Evolutionary conservation across 2,888 invertebrate species (phyloP).

Genomic region (Leptinotarsa haldemani): DNA sequence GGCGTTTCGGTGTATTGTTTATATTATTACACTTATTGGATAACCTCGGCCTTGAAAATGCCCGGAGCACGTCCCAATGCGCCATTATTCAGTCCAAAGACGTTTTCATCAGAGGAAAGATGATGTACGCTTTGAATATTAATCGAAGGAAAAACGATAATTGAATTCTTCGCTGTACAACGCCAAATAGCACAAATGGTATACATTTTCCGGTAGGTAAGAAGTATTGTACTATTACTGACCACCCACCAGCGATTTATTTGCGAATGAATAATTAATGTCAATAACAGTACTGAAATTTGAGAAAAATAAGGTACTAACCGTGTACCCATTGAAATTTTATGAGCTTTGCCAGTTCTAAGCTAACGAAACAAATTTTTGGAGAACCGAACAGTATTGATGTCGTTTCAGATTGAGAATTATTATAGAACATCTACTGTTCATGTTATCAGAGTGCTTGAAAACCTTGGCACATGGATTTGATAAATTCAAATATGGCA

Average conservation of each 20-base stretch:
- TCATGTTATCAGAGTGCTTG: too few relatives aligned
- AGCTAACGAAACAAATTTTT: too few relatives aligned
- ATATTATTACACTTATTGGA: constrained; percentile 20
- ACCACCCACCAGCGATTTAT: background rate
- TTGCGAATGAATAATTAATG: background rate
- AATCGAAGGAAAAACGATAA: constrained; percentile 13
- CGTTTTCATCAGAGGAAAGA: constrained; percentile 22
- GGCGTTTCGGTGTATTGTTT: constrained; percentile 11
- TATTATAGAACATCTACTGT: too few relatives aligned
- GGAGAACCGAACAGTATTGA: too few relatives aligned
- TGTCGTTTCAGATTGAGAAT: too few relatives aligned
- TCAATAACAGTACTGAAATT: too few relatives aligned
- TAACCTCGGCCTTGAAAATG: constrained; percentile 18
- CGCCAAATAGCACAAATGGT: background rate
- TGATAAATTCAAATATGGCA: too few relatives aligned
- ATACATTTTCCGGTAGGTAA: background rate
- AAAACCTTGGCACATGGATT: too few relatives aligned
- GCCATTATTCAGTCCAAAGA: constrained; percentile 24
- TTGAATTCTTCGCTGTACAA: background rate
- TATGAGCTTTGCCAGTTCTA: too few relatives aligned
- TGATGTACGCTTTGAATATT: constrained; percentile 20
- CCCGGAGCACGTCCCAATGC: constrained; percentile 1
- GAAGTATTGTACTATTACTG: background rate
- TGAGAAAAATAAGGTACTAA: too few relatives aligned
- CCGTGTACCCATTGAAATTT: too few relatives aligned